Percentiles rank a stretch among this genome's conserved stretches.
phyloP scores from a whole-genome alignment of 2,888 invertebrate genomes.

The Cyclophora albipunctata region DNA sequence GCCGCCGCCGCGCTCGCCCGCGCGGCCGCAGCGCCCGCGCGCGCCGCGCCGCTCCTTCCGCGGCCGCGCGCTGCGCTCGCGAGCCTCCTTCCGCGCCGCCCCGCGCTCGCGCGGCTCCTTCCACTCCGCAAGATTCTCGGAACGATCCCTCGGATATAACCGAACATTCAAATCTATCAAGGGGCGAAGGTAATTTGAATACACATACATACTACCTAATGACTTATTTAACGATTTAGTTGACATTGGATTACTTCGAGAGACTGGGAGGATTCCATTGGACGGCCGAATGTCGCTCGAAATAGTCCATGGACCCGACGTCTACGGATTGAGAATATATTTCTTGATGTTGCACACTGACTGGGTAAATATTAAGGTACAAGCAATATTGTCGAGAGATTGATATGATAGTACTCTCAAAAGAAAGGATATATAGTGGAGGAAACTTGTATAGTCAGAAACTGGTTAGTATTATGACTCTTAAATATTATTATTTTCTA shows the following conservation, averaged over 20 bases:
- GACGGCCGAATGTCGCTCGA: too few relatives aligned
- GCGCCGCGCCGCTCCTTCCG: conserved; percentile 73
- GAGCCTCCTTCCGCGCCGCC: conserved; percentile 72
- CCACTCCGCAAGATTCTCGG: conserved; percentile 53
- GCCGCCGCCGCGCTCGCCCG: conserved; percentile 55
- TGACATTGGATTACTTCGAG: not conserved
- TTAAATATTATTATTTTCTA: too few relatives aligned
- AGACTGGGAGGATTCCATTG: not conserved
- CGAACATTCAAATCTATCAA: conserved; percentile 65
- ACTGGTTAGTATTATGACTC: too few relatives aligned
- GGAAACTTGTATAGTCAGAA: too few relatives aligned
- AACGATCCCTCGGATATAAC: conserved; percentile 57
- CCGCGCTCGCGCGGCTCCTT: conserved; percentile 70
- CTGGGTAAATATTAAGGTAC: too few relatives aligned
- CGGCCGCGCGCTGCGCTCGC: conserved; percentile 71
- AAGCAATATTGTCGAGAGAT: too few relatives aligned
- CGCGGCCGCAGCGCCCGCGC: conserved; percentile 60
- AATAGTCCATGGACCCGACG: too few relatives aligned
- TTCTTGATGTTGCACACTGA: too few relatives aligned
- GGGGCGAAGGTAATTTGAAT: conserved; percentile 65
- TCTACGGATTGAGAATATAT: too few relatives aligned
- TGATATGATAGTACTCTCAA: too few relatives aligned
- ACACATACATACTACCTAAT: conserved; percentile 14
- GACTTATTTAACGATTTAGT: conserved; percentile 30
- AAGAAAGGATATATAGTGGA: too few relatives aligned